These are phyloP conservation scores for Empidonax alnorum DNA, from an alignment of 2,113 vertebrate genomes.

Conservation along the genomic window DNA sequence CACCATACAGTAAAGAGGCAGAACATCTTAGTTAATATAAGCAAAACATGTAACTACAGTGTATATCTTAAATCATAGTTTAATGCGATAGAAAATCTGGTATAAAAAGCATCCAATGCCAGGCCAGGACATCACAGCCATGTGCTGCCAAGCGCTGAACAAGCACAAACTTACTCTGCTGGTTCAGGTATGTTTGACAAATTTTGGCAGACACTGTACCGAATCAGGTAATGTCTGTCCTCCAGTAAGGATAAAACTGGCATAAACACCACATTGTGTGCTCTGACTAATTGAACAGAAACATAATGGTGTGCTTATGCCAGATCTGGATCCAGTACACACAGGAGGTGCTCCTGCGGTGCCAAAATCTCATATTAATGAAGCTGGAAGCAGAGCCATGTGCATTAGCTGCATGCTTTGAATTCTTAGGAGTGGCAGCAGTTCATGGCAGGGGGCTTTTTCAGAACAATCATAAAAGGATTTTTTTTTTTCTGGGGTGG, in stretches of 20 bases:
- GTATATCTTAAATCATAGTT: background rate
- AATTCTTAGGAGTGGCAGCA: conserved; percentile 27
- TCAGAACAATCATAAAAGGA: background rate
- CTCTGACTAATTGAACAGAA: conserved; percentile 46
- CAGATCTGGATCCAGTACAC: background rate
- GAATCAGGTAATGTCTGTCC: conserved; percentile 17
- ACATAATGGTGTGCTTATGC: conserved; percentile 13
- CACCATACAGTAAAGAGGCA: background rate
- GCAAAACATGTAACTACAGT: background rate
- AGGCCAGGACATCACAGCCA: background rate
- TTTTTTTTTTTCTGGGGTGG: background rate
- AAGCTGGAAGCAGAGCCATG: conserved; percentile 26
- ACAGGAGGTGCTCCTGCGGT: conserved; percentile 30
- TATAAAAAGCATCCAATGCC: background rate
- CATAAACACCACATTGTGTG: background rate
- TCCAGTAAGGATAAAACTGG: conserved; percentile 29
- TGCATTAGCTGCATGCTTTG: background rate
- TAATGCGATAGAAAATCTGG: background rate
- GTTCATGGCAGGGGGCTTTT: background rate
- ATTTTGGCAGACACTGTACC: background rate
- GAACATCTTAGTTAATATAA: background rate
- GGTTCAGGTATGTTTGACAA: conserved; percentile 11
- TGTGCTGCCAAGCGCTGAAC: background rate
- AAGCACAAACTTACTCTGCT: background rate
- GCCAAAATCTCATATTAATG: conserved; percentile 54